Conservation (phyloP, 1,140 invertebrate genomes). For the Caenorhabditis briggsae region DNA sequence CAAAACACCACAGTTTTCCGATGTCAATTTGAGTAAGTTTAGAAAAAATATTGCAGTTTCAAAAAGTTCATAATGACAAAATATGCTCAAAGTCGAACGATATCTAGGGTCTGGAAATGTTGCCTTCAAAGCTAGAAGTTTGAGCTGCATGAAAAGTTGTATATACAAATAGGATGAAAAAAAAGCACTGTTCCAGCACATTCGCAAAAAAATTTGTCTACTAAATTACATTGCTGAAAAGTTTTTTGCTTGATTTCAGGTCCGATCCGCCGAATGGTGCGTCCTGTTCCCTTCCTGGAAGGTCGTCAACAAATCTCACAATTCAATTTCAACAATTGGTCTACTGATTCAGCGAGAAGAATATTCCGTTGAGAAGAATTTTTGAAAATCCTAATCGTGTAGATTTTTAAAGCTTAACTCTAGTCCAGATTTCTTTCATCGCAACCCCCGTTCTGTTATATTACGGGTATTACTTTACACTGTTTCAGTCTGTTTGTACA, state of each 20-base stretch:
- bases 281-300: slow-evolving; percentile 35
- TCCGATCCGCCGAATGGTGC: slow-evolving; percentile 21
- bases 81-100: too few relatives aligned
- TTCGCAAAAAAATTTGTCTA: neutral
- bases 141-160: too few relatives aligned
- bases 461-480: neutral
- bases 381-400: neutral
- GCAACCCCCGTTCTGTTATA: neutral
- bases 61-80: too few relatives aligned
- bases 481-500: slow-evolving; percentile 13
- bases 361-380: slow-evolving; percentile 10
- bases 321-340: slow-evolving; percentile 52
- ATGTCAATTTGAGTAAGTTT: slow-evolving; percentile 14
- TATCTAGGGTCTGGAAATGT: too few relatives aligned
- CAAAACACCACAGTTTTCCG: slow-evolving; percentile 39
- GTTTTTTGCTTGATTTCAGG: neutral
- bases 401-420: neutral
- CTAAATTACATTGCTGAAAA: neutral
- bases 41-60: too few relatives aligned
- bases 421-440: slow-evolving; percentile 19
- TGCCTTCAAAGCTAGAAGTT: too few relatives aligned
- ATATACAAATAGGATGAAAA: too few relatives aligned
- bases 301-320: slow-evolving; percentile 13
- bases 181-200: too few relatives aligned
- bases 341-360: neutral